These are phyloP conservation scores for Pan paniscus DNA, from an alignment of 2,113 vertebrate species.

Conservation along the genomic window DNA sequence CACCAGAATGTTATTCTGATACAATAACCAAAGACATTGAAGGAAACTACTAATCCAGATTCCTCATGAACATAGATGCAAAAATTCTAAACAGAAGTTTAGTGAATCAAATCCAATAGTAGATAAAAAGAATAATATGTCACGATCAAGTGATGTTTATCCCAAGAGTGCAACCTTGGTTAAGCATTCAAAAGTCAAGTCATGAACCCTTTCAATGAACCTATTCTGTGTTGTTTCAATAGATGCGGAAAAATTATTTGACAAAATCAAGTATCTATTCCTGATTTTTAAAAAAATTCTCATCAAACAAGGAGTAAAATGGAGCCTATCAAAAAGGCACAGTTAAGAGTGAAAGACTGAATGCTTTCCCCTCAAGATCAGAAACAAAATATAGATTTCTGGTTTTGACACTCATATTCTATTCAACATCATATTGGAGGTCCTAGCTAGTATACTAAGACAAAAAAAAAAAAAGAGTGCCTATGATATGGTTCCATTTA, in stretches of 20 bases:
- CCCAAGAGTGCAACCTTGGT: background rate
- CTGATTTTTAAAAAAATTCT: background rate
- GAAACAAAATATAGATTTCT: background rate
- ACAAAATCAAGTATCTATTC: background rate
- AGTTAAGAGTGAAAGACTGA: background rate
- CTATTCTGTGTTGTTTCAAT: background rate
- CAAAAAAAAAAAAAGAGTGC: background rate
- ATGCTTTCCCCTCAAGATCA: background rate
- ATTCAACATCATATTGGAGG: background rate
- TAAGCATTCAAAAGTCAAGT: background rate
- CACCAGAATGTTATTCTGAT: background rate
- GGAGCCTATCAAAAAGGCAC: background rate
- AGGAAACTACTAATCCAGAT: background rate
- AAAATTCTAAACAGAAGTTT: slow-evolving; percentile 38
- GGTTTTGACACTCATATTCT: background rate
- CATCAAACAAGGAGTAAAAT: background rate
- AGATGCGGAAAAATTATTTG: background rate
- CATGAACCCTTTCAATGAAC: background rate
- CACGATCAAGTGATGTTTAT: background rate
- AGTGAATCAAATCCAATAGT: background rate
- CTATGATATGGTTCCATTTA: background rate
- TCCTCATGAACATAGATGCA: background rate
- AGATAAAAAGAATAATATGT: background rate
- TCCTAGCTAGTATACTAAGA: background rate
- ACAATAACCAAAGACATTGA: background rate